Percentiles rank a stretch among this genome's conserved stretches.
phyloP scores from a whole-genome alignment of 30 jellyfish, hydroid and myxozoan species.

The Mastigias papua region DNA sequence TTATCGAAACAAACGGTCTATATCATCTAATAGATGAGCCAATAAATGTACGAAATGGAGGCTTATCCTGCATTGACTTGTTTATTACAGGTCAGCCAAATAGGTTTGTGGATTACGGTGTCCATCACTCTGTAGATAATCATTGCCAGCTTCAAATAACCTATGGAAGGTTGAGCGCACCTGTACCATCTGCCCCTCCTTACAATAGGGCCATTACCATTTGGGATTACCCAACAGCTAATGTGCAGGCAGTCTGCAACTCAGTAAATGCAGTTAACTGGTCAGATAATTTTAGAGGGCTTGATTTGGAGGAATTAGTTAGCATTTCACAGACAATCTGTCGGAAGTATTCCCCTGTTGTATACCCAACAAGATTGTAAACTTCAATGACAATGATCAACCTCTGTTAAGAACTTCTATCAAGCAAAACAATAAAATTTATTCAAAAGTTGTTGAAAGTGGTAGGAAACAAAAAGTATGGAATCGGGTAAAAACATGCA shows the following conservation, averaged over 20 bases:
- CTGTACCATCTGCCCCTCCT: too few species aligned
- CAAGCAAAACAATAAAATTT: neutral
- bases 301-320: slow-evolving; percentile 3
- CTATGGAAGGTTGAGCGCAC: too few species aligned
- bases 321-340: neutral
- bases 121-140: slow-evolving; percentile 12
- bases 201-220: too few species aligned
- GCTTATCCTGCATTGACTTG: slow-evolving; percentile 11
- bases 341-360: neutral
- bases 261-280: slow-evolving; percentile 5
- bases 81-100: slow-evolving; percentile 16
- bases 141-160: slow-evolving; percentile 25
- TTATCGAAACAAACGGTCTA: slow-evolving; percentile 45
- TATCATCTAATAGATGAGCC: slow-evolving; percentile 42
- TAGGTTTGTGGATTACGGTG: neutral
- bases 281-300: slow-evolving; percentile 14
- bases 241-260: slow-evolving; percentile 7
- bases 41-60: slow-evolving; percentile 16
- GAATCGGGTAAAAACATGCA: slow-evolving; percentile 11
- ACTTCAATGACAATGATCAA: too few species aligned
- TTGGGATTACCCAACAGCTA: slow-evolving; percentile 15
- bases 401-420: slow-evolving; percentile 9
- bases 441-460: slow-evolving; percentile 1
- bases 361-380: too few species aligned
- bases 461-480: neutral